A percentile compares a stretch with the other conserved stretches of the same genome.
phyloP scores from a whole-genome alignment of 2,797 vertebrate species.

The Anableps anableps region DNA sequence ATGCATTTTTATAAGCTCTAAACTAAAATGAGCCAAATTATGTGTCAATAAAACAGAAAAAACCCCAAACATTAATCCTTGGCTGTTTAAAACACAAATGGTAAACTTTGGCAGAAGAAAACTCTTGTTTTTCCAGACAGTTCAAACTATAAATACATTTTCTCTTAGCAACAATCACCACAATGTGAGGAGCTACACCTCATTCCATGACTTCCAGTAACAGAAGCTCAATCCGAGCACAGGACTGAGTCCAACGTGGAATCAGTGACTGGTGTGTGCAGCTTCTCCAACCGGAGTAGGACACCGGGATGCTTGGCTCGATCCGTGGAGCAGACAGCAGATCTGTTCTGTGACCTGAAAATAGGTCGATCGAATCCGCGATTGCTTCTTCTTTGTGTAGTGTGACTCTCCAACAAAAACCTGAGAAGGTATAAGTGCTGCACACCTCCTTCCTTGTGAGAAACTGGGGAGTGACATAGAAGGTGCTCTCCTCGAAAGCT shows the following conservation, averaged over 20 bases:
- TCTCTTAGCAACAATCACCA: conserved; percentile 45
- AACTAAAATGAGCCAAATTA: conserved; percentile 59
- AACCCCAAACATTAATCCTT: conserved; percentile 63
- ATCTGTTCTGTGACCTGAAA: conserved; percentile 62
- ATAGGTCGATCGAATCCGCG: conserved; percentile 36
- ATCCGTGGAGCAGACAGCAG: conserved; percentile 41
- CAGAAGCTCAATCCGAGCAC: conserved; percentile 56
- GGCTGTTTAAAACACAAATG: conserved; percentile 59
- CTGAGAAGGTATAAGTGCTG: conserved; percentile 56
- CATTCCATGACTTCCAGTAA: conserved; percentile 47
- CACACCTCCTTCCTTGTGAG: conserved; percentile 55
- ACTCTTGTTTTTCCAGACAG: conserved; percentile 32
- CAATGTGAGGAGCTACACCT: conserved; percentile 19
- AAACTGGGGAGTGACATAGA: conserved; percentile 60
- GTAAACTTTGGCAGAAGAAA: conserved; percentile 70
- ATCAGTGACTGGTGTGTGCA: conserved; percentile 38
- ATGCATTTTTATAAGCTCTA: conserved; percentile 40
- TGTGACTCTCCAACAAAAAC: conserved; percentile 57
- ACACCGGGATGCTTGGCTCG: conserved; percentile 45
- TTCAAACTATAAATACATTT: conserved; percentile 58
- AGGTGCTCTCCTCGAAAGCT: conserved; percentile 59
- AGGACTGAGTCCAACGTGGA: conserved; percentile 31
- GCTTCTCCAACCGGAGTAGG: conserved; percentile 51
- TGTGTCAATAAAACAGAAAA: conserved; percentile 59
- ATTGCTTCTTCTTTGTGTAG: conserved; percentile 36